Evolutionary conservation across 2,888 invertebrate genomes (phyloP).

Genomic region (Andricus curvator): DNA sequence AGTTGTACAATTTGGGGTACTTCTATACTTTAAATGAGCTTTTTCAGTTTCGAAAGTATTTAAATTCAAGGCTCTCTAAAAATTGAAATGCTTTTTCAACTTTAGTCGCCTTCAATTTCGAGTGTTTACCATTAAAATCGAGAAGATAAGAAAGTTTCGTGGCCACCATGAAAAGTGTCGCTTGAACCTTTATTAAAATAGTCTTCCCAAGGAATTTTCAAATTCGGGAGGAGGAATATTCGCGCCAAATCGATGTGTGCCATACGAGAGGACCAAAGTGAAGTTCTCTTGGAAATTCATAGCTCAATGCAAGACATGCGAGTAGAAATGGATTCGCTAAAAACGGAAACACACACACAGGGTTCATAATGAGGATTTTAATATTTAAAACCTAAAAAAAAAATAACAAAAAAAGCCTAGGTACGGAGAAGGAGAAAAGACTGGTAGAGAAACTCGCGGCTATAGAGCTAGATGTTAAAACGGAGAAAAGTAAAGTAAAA

Average conservation of each 20-base stretch:
- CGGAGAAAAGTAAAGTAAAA: constrained; percentile 3
- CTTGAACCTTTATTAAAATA: constrained; percentile 42
- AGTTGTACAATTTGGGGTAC: background rate
- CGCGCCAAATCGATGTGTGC: constrained; percentile 71
- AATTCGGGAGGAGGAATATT: constrained; percentile 50
- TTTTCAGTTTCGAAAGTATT: background rate
- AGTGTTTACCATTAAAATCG: too few species aligned
- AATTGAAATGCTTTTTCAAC: too few species aligned
- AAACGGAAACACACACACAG: constrained; percentile 59
- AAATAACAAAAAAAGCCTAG: constrained; percentile 63
- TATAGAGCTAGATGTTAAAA: constrained; percentile 63
- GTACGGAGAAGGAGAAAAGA: constrained; percentile 73
- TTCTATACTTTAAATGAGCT: background rate
- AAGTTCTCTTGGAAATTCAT: constrained; percentile 50
- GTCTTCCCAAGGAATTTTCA: constrained; percentile 51
- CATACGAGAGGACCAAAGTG: constrained; percentile 59
- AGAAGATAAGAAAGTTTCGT: background rate
- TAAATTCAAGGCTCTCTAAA: too few species aligned
- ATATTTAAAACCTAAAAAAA: constrained; percentile 59
- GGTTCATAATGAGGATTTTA: constrained; percentile 69
- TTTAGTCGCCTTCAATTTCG: too few species aligned
- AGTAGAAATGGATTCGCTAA: constrained; percentile 41
- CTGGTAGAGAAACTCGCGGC: constrained; percentile 72
- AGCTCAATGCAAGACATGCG: constrained; percentile 50
- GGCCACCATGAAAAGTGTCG: constrained; percentile 34